Evolutionary conservation across 2,797 vertebrate species (phyloP).

Genomic region (Odontamblyopus lacepedii): DNA sequence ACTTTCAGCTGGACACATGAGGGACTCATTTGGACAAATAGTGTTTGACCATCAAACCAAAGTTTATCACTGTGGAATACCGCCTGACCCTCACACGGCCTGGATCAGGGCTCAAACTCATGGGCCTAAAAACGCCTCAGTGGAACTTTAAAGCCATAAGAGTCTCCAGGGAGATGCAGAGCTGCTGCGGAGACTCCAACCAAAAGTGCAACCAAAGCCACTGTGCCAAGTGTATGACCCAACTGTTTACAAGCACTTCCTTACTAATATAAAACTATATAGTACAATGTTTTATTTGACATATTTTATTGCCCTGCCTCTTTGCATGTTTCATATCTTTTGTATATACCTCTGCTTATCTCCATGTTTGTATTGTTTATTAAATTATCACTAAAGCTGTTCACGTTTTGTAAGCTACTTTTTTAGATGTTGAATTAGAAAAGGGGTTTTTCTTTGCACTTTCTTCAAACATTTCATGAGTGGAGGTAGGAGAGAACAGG

Average conservation of each 20-base stretch:
- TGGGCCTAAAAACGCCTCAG: background rate
- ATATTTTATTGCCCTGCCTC: conserved; percentile 36
- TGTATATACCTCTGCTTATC: conserved; percentile 55
- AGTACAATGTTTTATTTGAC: conserved; percentile 71
- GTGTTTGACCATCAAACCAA: background rate
- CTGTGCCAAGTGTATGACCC: conserved; percentile 75
- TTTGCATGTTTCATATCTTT: conserved; percentile 20
- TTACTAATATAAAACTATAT: conserved; percentile 76
- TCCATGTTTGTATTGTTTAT: conserved; percentile 66
- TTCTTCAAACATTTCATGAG: conserved; percentile 1
- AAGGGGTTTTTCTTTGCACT: background rate
- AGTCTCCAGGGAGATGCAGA: conserved; percentile 41
- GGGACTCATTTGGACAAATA: background rate
- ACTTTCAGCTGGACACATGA: background rate
- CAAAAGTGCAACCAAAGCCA: conserved; percentile 70
- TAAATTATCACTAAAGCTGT: conserved; percentile 68
- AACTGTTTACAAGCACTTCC: conserved; percentile 85
- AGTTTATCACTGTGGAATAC: conserved; percentile 2
- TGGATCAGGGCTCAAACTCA: background rate
- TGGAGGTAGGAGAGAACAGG: conserved; percentile 29
- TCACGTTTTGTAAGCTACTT: background rate
- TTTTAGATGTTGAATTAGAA: conserved; percentile 13
- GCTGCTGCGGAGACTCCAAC: conserved; percentile 66
- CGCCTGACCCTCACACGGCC: background rate
- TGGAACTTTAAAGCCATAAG: conserved; percentile 50